phyloP scores from a whole-genome alignment of 1,140 invertebrate genomes.

The Atta cephalotes region DNA sequence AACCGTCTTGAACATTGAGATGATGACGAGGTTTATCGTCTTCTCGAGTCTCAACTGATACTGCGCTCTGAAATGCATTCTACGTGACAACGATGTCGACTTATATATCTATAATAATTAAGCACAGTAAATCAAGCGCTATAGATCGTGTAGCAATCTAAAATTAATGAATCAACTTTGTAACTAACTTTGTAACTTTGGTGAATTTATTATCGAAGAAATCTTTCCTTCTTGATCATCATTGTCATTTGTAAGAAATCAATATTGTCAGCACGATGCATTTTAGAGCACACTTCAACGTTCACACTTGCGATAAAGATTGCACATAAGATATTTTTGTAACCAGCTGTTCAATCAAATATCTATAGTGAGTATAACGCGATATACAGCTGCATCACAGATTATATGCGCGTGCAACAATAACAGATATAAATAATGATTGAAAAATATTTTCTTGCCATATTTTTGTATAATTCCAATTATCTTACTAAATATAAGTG shows the following conservation, averaged over 20 bases:
- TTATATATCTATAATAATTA: neutral
- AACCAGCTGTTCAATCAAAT: neutral
- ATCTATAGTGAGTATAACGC: neutral
- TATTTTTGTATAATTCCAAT: too few species aligned
- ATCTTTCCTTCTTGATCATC: neutral
- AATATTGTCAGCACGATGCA: neutral
- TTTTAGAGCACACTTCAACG: neutral
- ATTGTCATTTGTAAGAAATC: neutral
- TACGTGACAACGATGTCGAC: neutral
- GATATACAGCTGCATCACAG: neutral
- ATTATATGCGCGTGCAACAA: neutral
- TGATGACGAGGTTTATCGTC: constrained; percentile 9
- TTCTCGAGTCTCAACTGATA: neutral
- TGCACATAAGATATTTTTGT: neutral
- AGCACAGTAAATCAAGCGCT: neutral
- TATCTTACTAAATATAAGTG: too few species aligned
- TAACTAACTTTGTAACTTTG: neutral
- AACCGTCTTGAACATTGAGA: constrained; percentile 3
- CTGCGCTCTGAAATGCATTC: neutral
- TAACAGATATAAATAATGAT: constrained; percentile 12
- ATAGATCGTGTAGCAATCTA: neutral
- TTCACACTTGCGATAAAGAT: neutral
- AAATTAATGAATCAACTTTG: neutral
- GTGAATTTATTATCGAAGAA: neutral
- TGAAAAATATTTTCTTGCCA: neutral